Percentiles rank a stretch among this genome's conserved stretches.
phyloP scores from a whole-genome alignment of 2,113 vertebrate genomes.

The Sinocyclocheilus anshuiensis region DNA sequence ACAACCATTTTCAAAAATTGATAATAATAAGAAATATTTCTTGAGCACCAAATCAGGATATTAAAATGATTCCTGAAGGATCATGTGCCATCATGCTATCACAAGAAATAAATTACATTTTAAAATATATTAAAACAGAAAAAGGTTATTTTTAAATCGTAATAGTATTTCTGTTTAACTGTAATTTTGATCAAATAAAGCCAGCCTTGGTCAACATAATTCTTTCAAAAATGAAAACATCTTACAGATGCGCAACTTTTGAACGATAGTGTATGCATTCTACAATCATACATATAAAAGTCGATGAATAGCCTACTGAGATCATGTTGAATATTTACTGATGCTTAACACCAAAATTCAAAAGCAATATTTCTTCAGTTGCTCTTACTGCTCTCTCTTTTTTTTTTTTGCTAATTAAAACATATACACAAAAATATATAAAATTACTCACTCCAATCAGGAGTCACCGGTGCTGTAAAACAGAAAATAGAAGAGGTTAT shows the following conservation, averaged over 20 bases:
- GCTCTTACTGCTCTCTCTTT: too few relatives aligned
- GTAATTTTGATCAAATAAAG: too few relatives aligned
- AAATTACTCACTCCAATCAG: conserved; percentile 77
- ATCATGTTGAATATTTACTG: background rate
- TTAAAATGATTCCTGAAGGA: background rate
- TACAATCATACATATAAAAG: background rate
- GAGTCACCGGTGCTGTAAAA: conserved; percentile 78
- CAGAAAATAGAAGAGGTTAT: conserved; percentile 50
- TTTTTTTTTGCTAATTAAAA: background rate
- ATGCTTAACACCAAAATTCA: background rate
- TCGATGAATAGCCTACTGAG: background rate
- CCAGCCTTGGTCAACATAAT: too few relatives aligned
- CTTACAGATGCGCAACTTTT: too few relatives aligned
- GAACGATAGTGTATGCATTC: too few relatives aligned
- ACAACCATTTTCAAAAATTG: background rate
- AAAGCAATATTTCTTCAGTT: background rate
- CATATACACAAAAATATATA: background rate
- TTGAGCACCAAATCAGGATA: background rate
- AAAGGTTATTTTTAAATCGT: background rate
- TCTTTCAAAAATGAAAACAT: too few relatives aligned
- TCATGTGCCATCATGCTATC: too few relatives aligned
- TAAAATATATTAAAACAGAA: too few relatives aligned
- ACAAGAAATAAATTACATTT: too few relatives aligned
- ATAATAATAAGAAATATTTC: background rate
- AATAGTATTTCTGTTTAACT: too few relatives aligned